Base-by-base conservation (phyloP, 2,113 vertebrate species). In the Heloderma charlesbogerti region DNA sequence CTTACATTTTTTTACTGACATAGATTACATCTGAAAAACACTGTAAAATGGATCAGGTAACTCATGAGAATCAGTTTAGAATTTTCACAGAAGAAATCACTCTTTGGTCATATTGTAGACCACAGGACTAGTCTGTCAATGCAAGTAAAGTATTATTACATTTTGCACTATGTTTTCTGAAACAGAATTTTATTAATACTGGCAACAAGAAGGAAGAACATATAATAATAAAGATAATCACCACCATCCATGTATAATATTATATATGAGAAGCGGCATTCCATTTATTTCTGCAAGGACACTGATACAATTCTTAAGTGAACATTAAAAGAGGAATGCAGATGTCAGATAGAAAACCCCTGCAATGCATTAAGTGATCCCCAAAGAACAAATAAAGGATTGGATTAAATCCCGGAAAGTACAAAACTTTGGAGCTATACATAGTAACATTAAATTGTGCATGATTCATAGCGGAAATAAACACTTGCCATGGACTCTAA, bases 381-480 rank as follows among this genome's bases (percentile, higher is more conserved):
- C 66, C 69, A 94, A 37, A 93, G 92, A 80, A 12, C 90, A 94
- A 94, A 91, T 2, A 90, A 54, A 91, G 74, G 54, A 27, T 89
- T 83, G 79, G n/a, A 71, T 82, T 57, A 89, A 83, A 89, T 89
- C 78, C 67, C 79, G 31, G 48, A 89, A 82, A 72, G 16, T 78
- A 29, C 7, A 71, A 37, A 81, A 57, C 48, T 89, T 89, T 79
- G n/a, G n/a, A 40, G 51, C 43, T 57, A 89, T 82, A 54, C 45
- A 40, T 57, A 82, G 51, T 82, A 83, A 89, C n/a, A 89, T 82
- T 57, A 82, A 82, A 89, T 40, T 57, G 51, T 40, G 37, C 27
- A 82, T 82, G 78, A 89, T 57, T 71, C 79, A 82, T 71, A 77
- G 86, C 29, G 43, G 57, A 85, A 40, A 87, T 25, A 75, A 37